phyloP scores from a whole-genome alignment of 2,113 vertebrate genomes.

The Megaceryle maxima region DNA sequence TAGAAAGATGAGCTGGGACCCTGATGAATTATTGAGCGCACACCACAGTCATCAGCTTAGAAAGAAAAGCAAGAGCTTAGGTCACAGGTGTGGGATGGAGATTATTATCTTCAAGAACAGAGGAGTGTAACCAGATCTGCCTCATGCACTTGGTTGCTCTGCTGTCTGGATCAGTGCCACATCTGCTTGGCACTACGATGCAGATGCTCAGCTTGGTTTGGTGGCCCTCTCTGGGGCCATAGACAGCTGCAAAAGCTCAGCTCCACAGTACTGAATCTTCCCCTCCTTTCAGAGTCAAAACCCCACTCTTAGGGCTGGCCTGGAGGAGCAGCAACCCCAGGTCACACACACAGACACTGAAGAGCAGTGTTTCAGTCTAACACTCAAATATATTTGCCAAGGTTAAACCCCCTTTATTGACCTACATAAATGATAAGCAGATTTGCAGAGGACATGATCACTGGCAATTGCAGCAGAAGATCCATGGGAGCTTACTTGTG shows the following conservation, averaged over 20 bases:
- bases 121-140: neutral
- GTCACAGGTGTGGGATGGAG: constrained; percentile 26
- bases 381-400: neutral
- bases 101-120: neutral
- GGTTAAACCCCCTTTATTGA: neutral
- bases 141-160: neutral
- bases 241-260: neutral
- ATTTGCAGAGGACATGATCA: neutral
- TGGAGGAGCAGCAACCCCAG: neutral
- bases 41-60: neutral
- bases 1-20: constrained; percentile 22
- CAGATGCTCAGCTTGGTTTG: neutral
- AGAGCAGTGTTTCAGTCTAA: neutral
- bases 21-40: constrained; percentile 52
- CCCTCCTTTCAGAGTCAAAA: neutral
- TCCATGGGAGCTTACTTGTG: accelerated
- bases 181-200: neutral
- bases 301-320: neutral
- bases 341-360: neutral
- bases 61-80: neutral
- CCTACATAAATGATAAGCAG: neutral
- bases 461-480: neutral
- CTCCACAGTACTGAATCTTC: neutral
- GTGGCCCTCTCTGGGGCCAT: neutral
- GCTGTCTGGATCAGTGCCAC: neutral